These are phyloP conservation scores for Meriones unguiculatus DNA, from an alignment of 2,113 vertebrate genomes.

Conservation along the genomic window DNA sequence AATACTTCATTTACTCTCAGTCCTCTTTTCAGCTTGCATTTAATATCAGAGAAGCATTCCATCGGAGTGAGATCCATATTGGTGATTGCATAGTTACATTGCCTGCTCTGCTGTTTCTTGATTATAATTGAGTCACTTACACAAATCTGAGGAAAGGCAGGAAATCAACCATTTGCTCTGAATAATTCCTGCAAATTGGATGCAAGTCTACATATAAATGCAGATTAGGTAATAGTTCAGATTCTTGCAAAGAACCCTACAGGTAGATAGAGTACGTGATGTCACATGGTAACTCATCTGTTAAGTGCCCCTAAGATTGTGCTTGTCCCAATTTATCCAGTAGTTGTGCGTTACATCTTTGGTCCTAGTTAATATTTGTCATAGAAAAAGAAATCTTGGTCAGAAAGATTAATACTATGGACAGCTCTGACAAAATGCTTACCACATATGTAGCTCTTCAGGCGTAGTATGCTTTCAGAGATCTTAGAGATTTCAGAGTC, in stretches of 20 bases:
- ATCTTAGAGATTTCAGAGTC: not conserved
- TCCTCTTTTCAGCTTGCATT: conserved; percentile 53
- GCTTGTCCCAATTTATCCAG: not conserved
- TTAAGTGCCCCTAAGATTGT: not conserved
- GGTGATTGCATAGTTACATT: conserved; percentile 67
- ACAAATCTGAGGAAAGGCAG: conserved; percentile 75
- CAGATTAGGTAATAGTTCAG: conserved; percentile 75
- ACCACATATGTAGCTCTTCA: not conserved
- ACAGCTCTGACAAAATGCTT: not conserved
- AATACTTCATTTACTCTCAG: conserved; percentile 49
- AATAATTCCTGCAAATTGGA: conserved; percentile 79
- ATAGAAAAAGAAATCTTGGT: not conserved
- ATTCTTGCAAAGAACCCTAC: conserved; percentile 61
- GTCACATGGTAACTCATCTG: not conserved
- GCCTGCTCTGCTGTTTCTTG: conserved; percentile 66
- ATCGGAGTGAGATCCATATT: conserved; percentile 51
- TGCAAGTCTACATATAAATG: conserved; percentile 71
- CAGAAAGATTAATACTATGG: not conserved
- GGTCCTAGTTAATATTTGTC: not conserved
- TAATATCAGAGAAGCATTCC: conserved; percentile 55
- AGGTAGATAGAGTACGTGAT: conserved; percentile 41
- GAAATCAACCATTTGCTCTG: conserved; percentile 79
- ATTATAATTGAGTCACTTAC: conserved; percentile 83
- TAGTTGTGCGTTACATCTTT: not conserved
- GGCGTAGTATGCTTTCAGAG: not conserved